These are phyloP conservation scores for Parasteatoda lunata DNA, from an alignment of 2,888 invertebrate genomes.

Conservation along the genomic window DNA sequence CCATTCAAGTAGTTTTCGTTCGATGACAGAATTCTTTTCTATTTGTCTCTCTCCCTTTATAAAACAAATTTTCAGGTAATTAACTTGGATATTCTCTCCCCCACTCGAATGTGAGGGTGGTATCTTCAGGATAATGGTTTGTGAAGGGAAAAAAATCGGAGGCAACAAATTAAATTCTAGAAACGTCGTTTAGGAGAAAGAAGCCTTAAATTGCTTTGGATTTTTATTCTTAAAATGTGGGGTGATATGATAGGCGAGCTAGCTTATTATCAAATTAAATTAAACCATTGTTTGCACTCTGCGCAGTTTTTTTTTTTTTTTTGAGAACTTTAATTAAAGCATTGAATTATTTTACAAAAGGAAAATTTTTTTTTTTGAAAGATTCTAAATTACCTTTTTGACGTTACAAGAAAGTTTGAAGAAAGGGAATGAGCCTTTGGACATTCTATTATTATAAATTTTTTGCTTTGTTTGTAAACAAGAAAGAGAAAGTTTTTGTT, in stretches of 20 bases:
- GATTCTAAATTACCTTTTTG: too few species aligned
- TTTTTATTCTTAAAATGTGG: constrained; percentile 5
- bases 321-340: too few species aligned
- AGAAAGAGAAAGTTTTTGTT: too few species aligned
- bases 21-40: background rate
- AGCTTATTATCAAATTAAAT: background rate
- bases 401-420: too few species aligned
- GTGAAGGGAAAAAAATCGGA: background rate
- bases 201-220: constrained; percentile 25
- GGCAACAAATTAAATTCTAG: constrained; percentile 42
- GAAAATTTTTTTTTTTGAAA: too few species aligned
- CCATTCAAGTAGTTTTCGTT: constrained; percentile 11
- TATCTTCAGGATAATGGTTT: background rate
- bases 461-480: too few species aligned
- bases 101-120: background rate
- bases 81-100: constrained; percentile 19
- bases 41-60: constrained; percentile 29
- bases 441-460: too few species aligned
- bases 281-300: too few species aligned
- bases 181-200: constrained; percentile 3
- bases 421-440: too few species aligned
- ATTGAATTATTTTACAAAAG: too few species aligned
- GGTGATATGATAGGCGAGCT: background rate
- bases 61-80: constrained; percentile 20
- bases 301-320: too few species aligned